Evolutionary conservation across 2,888 invertebrate genomes (phyloP), one percentile per base, ranked within the genome.

Genomic region (Prostheceraeus crozeri): DNA sequence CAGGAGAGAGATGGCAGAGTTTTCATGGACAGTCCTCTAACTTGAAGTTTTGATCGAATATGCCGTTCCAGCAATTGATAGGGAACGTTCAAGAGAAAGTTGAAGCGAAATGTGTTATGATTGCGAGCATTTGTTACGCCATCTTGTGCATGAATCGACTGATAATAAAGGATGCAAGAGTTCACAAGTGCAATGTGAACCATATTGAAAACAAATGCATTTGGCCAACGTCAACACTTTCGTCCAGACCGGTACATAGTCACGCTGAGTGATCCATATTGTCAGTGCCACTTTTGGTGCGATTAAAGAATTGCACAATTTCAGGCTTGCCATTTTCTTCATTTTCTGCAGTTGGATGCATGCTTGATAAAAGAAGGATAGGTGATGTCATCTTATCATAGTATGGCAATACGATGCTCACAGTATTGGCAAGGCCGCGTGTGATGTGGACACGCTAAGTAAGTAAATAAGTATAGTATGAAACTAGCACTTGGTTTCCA

Each of bases 401-500:
- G n/a, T 33, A 33, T 33, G 33, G 33, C 33, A 33, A 10, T n/a
- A n/a, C n/a, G n/a, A n/a, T n/a, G n/a, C n/a, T n/a, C n/a, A n/a
- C n/a, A n/a, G n/a, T n/a, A n/a, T n/a, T n/a, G n/a, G n/a, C n/a
- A n/a, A n/a, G n/a, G n/a, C n/a, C n/a, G n/a, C n/a, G n/a, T n/a
- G n/a, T n/a, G n/a, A n/a, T n/a, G n/a, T n/a, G n/a, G n/a, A n/a
- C n/a, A n/a, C n/a, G n/a, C n/a, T n/a, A n/a, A n/a, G n/a, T n/a
- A n/a, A n/a, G n/a, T n/a, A n/a, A n/a, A n/a, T n/a, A n/a, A n/a
- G n/a, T n/a, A n/a, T n/a, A n/a, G n/a, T n/a, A n/a, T n/a, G n/a
- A n/a, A n/a, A n/a, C n/a, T n/a, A 33, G n/a, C n/a, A 33, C 33
- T 33, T 33, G 33, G 33, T 33, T 33, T n/a, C 33, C 33, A 33